A percentile compares a stretch with the other conserved stretches of the same genome.
Evolutionary conservation across 2,888 invertebrate species (phyloP).

Genomic region (Zygaena filipendulae): DNA sequence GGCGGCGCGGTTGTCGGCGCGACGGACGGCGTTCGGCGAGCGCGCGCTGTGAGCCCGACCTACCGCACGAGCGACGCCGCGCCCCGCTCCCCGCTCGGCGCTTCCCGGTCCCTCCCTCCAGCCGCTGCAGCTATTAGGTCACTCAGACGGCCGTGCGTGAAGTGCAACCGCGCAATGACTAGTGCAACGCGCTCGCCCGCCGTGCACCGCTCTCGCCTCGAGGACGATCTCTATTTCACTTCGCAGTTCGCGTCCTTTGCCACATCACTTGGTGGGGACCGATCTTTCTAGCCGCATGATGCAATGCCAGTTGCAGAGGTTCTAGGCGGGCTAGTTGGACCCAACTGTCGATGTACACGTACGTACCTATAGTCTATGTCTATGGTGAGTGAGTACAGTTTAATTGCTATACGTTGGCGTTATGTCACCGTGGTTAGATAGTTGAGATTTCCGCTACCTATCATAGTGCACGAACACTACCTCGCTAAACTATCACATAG

Average conservation of each 20-base stretch:
- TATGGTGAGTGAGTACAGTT: too few relatives aligned
- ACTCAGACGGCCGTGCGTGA: constrained; percentile 62
- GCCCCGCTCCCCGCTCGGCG: constrained; percentile 49
- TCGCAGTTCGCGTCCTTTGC: constrained; percentile 62
- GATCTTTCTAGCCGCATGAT: constrained; percentile 64
- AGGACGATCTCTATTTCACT: constrained; percentile 69
- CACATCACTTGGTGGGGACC: constrained; percentile 64
- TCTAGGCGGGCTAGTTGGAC: constrained; percentile 45
- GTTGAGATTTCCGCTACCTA: too few relatives aligned
- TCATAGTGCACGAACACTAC: too few relatives aligned
- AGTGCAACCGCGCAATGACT: constrained; percentile 64
- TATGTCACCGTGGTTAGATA: too few relatives aligned
- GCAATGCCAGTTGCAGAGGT: constrained; percentile 39
- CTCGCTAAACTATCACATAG: too few relatives aligned
- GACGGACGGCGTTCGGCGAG: constrained; percentile 44
- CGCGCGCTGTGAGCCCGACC: constrained; percentile 66
- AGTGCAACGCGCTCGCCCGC: constrained; percentile 66
- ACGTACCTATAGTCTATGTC: too few relatives aligned
- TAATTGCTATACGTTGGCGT: too few relatives aligned
- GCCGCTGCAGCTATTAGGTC: constrained; percentile 65
- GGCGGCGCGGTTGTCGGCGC: too few relatives aligned
- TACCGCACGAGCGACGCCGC: constrained; percentile 55
- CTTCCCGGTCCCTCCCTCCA: constrained; percentile 67
- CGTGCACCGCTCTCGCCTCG: constrained; percentile 68
- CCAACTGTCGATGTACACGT: too few relatives aligned